Evolutionary conservation across 2,113 vertebrate species (phyloP).

Genomic region (Platysternon megacephalum): DNA sequence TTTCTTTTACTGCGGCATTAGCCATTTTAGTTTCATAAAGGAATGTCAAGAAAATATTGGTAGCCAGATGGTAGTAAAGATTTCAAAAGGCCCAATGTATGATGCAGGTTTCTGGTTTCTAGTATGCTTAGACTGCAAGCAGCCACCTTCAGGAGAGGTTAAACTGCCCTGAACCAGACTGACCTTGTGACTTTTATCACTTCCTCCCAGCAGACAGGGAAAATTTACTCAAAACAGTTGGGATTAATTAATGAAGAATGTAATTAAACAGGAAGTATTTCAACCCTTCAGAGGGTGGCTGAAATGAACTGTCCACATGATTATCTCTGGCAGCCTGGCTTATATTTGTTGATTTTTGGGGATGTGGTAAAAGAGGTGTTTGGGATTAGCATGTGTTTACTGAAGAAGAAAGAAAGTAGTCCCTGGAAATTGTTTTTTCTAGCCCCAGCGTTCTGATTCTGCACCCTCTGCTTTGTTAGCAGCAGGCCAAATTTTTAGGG

Average conservation of each 20-base stretch:
- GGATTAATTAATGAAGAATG: slow-evolving; percentile 69
- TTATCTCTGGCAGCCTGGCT: slow-evolving; percentile 8
- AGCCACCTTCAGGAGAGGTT: slow-evolving; percentile 31
- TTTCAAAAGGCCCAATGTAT: background rate
- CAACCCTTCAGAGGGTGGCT: slow-evolving; percentile 27
- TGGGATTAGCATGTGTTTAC: accelerated
- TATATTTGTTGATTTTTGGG: background rate
- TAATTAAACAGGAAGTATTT: slow-evolving; percentile 74
- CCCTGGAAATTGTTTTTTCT: background rate
- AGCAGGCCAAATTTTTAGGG: slow-evolving; percentile 1
- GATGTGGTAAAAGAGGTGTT: background rate
- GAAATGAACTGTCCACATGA: background rate
- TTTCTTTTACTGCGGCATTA: background rate
- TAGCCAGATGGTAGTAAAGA: background rate
- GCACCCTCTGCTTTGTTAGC: background rate
- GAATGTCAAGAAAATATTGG: background rate
- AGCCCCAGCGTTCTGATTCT: background rate
- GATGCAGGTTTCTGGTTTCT: slow-evolving; percentile 36
- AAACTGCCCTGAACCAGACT: slow-evolving; percentile 10
- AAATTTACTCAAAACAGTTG: slow-evolving; percentile 51
- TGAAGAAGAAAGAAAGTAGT: slow-evolving; percentile 26
- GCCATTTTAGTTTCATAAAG: background rate
- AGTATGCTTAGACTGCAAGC: slow-evolving; percentile 28
- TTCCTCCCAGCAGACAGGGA: slow-evolving; percentile 60
- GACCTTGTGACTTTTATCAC: slow-evolving; percentile 39